Conservation (phyloP, 2,888 invertebrate species). For the Drosophila pegasa region DNA sequence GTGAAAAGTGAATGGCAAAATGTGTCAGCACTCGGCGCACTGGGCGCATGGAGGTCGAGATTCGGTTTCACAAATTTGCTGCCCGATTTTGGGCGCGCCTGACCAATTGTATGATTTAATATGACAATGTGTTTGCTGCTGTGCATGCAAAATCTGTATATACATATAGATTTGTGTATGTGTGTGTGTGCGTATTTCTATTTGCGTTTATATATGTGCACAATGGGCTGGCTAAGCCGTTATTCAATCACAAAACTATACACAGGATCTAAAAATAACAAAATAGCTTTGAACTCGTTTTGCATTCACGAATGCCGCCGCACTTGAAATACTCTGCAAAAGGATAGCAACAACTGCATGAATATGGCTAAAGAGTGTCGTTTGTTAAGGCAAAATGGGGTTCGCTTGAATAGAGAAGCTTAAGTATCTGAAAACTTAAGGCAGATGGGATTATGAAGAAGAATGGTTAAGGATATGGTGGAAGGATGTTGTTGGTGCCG, state of each 20-base stretch:
- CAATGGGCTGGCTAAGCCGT: slow-evolving; percentile 55
- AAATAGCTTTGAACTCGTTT: slow-evolving; percentile 25
- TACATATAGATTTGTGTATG: slow-evolving; percentile 6
- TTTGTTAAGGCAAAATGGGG: too few species aligned
- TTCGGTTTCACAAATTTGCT: slow-evolving; percentile 56
- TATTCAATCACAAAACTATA: slow-evolving; percentile 63
- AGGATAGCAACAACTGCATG: not conserved
- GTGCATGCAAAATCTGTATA: slow-evolving; percentile 18
- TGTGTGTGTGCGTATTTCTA: slow-evolving; percentile 15
- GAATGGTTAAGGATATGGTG: not conserved
- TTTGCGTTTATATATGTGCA: slow-evolving; percentile 32
- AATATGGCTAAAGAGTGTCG: not conserved
- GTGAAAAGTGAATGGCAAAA: slow-evolving; percentile 75
- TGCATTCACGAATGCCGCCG: not conserved
- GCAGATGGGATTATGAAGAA: not conserved
- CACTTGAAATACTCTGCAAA: slow-evolving; percentile 30
- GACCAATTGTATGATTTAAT: slow-evolving; percentile 73
- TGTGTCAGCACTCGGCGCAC: slow-evolving; percentile 60
- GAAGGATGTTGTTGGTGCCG: not conserved
- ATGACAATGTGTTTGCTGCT: slow-evolving; percentile 56
- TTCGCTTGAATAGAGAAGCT: too few species aligned
- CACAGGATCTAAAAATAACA: slow-evolving; percentile 25
- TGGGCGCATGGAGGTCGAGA: slow-evolving; percentile 33
- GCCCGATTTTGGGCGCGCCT: slow-evolving; percentile 46
- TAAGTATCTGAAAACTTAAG: not conserved